phyloP scores from a whole-genome alignment of 1,140 invertebrate genomes.

The Wiebesia pumilae region DNA sequence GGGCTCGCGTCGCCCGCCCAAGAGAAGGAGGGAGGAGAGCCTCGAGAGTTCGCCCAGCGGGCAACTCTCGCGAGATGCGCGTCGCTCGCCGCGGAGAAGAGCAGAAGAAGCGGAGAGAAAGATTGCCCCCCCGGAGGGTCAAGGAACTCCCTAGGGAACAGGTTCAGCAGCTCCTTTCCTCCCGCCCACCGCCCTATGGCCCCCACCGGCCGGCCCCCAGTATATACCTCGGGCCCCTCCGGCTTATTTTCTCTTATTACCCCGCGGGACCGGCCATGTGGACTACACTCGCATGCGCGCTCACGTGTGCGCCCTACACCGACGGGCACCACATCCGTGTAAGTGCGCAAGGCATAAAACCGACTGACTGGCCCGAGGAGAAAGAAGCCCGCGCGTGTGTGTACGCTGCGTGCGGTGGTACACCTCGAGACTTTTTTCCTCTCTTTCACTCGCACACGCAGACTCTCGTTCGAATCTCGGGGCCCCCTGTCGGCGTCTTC shows the following conservation, averaged over 20 bases:
- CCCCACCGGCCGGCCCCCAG: constrained; percentile 21
- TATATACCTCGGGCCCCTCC: constrained; percentile 54
- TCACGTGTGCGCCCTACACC: not conserved
- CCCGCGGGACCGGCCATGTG: constrained; percentile 54
- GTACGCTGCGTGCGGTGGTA: constrained; percentile 55
- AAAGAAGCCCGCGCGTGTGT: constrained; percentile 18
- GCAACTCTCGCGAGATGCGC: constrained; percentile 37
- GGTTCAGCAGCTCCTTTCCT: constrained; percentile 71
- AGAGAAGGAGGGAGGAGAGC: constrained; percentile 29
- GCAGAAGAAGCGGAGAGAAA: constrained; percentile 31
- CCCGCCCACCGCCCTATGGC: constrained; percentile 64
- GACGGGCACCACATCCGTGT: not conserved
- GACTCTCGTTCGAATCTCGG: constrained; percentile 12
- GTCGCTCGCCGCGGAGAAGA: constrained; percentile 40
- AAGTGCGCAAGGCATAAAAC: not conserved
- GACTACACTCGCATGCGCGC: constrained; percentile 59
- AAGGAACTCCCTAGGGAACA: constrained; percentile 76
- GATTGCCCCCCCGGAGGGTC: constrained; percentile 66
- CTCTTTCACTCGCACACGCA: constrained; percentile 15
- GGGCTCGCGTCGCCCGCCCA: not conserved
- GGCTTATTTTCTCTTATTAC: constrained; percentile 72
- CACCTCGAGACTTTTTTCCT: constrained; percentile 52
- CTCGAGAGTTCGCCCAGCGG: constrained; percentile 43
- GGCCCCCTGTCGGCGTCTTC: constrained; percentile 48
- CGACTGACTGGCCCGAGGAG: constrained; percentile 13